Conservation (phyloP, 2,113 vertebrate genomes). For the Vimba vimba region DNA sequence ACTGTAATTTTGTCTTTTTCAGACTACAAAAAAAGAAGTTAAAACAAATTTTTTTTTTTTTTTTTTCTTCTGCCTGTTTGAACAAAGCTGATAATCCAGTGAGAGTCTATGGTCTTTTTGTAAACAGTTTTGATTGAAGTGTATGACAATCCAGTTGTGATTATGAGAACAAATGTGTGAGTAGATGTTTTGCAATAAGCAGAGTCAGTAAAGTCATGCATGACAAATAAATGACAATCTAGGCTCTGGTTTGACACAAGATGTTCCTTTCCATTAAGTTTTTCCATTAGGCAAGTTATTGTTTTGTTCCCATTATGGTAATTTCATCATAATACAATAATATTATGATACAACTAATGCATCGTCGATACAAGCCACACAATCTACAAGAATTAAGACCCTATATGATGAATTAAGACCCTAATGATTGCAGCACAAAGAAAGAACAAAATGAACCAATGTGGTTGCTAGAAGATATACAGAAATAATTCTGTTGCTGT, state of each 20-base stretch:
- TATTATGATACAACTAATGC: slow-evolving; percentile 34
- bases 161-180: slow-evolving; percentile 13
- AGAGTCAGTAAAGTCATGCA: not conserved
- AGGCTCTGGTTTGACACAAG: not conserved
- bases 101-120: slow-evolving; percentile 14
- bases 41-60: too few species aligned
- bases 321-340: slow-evolving; percentile 30
- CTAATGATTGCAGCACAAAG: slow-evolving; percentile 28
- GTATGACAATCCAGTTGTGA: not conserved
- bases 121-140: not conserved
- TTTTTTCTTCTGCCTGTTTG: not conserved
- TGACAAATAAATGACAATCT: slow-evolving; percentile 24
- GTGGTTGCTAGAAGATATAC: not conserved
- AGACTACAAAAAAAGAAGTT: not conserved
- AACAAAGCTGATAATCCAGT: not conserved
- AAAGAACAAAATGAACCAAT: slow-evolving; percentile 4
- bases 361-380: slow-evolving; percentile 4
- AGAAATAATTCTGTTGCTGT: slow-evolving; percentile 2
- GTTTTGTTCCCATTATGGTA: slow-evolving; percentile 28
- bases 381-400: slow-evolving; percentile 26
- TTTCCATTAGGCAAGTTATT: slow-evolving; percentile 39
- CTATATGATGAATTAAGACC: slow-evolving; percentile 20
- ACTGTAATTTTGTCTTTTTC: too few species aligned
- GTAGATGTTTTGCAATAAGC: slow-evolving; percentile 6
- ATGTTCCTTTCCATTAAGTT: slow-evolving; percentile 29